Evolutionary conservation across 2,797 vertebrate genomes (phyloP), one percentile per base, ranked within the genome.

Genomic region (Echiichthys vipera): DNA sequence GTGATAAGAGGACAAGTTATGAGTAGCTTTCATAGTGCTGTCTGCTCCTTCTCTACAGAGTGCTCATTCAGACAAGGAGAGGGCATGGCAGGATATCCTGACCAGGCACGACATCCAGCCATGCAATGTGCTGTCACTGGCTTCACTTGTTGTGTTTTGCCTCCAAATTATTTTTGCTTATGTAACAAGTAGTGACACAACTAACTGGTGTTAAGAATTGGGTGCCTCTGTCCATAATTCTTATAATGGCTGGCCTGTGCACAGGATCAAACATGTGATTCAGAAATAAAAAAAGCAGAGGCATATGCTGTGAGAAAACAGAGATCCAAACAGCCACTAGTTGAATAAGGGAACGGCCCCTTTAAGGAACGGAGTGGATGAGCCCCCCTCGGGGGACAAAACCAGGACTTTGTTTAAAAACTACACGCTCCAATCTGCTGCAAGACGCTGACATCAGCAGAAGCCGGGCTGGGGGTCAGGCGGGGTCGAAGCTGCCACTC

Each of bases 361-460:
- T 94, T 94, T 94, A 94, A 94, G 87, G 51, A 81, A 53, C 20
- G 1, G 58, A 84, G 86, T 85, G 78, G 85, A 86, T 90, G 83
- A 87, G 82, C 58, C 54, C 67, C 84, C 80, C 75, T 59, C 29
- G 1, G 84, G 83, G 77, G 59, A 47, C 27, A 14, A 85, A 88
- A 65, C 77, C 67, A 62, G 81, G 87, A 86, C 90, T 93, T 94
- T 94, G 93, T 95, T 94, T 90, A 91, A 93, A 90, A 93, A 93
- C 81, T 86, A 79, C 91, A 91, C 29, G 78, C 88, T 89, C 80
- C 91, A 93, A 93, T 92, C 91, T 90, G 86, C 80, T 58, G 87
- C 85, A 92, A 94, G 91, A 95, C 92, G 94, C 94, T 94, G 93
- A 94, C 93, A 91, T 94, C 92, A 94, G 93, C 94, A 93, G 72